phyloP scores from a whole-genome alignment of 2,797 vertebrate genomes.

The Morelia viridis region DNA sequence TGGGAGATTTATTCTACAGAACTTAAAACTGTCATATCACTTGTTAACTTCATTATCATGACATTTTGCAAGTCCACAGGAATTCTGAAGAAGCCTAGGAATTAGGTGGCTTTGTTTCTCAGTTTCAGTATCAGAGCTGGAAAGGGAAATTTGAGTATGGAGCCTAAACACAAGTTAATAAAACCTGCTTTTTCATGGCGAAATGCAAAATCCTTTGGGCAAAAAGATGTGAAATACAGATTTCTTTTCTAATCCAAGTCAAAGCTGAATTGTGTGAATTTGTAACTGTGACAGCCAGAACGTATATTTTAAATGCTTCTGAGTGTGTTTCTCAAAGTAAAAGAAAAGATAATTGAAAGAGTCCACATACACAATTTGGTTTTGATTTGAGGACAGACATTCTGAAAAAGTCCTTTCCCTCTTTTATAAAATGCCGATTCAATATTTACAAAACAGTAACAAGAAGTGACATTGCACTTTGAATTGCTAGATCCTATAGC shows the following conservation, averaged over 20 bases:
- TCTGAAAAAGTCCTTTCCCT: conserved; percentile 37
- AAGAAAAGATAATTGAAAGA: background rate
- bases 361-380: background rate
- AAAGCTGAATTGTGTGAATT: background rate
- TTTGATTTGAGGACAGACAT: conserved; percentile 12
- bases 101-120: background rate
- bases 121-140: background rate
- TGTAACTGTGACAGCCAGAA: background rate
- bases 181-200: background rate
- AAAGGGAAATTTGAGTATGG: background rate
- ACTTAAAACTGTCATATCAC: background rate
- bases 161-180: background rate
- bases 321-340: background rate
- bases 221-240: background rate
- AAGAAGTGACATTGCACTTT: conserved; percentile 47
- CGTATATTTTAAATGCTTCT: background rate
- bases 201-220: background rate
- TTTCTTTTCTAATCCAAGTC: background rate
- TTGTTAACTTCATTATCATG: background rate
- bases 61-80: background rate
- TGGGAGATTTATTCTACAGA: background rate
- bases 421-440: conserved; percentile 56
- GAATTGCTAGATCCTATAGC: conserved; percentile 55
- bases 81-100: background rate
- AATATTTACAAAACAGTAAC: conserved; percentile 62